A percentile compares a stretch with the other conserved stretches of the same genome.
Evolutionary conservation across 2,113 vertebrate genomes (phyloP).

Genomic region (Hippocampus guttulatus): DNA sequence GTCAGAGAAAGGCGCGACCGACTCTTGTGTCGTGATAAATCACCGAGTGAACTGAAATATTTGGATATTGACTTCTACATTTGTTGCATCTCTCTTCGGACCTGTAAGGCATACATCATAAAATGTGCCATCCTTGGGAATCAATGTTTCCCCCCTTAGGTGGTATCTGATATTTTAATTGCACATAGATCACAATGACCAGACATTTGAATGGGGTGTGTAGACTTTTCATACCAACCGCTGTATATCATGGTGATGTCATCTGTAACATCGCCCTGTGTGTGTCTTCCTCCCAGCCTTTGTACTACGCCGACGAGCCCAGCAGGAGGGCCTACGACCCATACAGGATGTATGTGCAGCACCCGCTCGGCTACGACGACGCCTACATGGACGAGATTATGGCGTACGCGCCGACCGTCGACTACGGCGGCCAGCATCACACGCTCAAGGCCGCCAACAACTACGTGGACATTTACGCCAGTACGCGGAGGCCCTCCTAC

Average conservation of each 20-base stretch:
- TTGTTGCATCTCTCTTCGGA: not conserved
- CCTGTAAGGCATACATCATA: not conserved
- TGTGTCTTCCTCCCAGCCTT: constrained; percentile 71
- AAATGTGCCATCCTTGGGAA: constrained; percentile 3
- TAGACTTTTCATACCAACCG: too few species aligned
- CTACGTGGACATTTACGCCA: constrained; percentile 97
- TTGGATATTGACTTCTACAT: not conserved
- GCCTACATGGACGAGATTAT: constrained; percentile 87
- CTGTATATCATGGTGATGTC: too few species aligned
- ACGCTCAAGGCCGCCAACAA: constrained; percentile 91
- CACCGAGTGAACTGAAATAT: not conserved
- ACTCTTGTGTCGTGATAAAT: not conserved
- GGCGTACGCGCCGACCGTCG: constrained; percentile 81
- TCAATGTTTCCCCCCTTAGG: not conserved
- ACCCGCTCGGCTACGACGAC: constrained; percentile 90
- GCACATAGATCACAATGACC: not conserved
- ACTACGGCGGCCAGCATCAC: constrained; percentile 82
- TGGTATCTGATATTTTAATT: constrained; percentile 24
- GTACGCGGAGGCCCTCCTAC: constrained; percentile 87
- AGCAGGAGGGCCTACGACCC: constrained; percentile 87
- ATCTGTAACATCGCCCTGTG: too few species aligned
- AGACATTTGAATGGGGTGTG: too few species aligned
- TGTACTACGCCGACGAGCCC: constrained; percentile 86
- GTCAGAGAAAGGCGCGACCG: not conserved
- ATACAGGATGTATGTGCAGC: constrained; percentile 89